Evolutionary conservation across 1,140 invertebrate species (phyloP).

Genomic region (Stegodyphus mimosarum): DNA sequence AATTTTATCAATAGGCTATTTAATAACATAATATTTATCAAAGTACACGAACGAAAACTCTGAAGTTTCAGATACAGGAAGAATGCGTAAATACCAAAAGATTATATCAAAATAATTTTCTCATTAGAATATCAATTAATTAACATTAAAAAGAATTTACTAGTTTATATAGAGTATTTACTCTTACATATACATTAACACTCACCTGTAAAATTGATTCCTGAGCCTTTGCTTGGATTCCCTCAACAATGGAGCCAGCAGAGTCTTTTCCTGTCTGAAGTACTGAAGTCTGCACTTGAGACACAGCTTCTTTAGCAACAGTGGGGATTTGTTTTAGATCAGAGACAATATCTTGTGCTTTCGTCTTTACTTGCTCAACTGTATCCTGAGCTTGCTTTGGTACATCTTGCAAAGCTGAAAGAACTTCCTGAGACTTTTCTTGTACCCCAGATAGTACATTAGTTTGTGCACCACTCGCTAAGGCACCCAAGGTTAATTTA

Average conservation of each 20-base stretch:
- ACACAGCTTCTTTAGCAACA: slow-evolving; percentile 19
- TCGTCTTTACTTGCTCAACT: slow-evolving; percentile 30
- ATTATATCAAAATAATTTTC: too few relatives aligned
- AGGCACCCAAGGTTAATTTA: slow-evolving; percentile 8
- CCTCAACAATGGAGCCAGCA: slow-evolving; percentile 1
- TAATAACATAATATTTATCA: too few relatives aligned
- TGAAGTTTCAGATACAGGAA: too few relatives aligned
- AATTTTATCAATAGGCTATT: too few relatives aligned
- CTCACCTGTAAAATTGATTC: slow-evolving; percentile 28
- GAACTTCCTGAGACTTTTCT: slow-evolving; percentile 32
- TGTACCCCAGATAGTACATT: slow-evolving; percentile 23
- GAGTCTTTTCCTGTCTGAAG: slow-evolving; percentile 9
- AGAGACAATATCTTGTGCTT: slow-evolving; percentile 23
- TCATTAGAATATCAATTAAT: too few relatives aligned
- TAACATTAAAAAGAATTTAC: too few relatives aligned
- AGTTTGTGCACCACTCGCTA: neutral
- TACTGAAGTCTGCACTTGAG: slow-evolving; percentile 33
- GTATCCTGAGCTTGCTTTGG: slow-evolving; percentile 33
- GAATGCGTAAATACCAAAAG: too few relatives aligned
- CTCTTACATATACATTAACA: neutral
- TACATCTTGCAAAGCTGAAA: slow-evolving; percentile 40
- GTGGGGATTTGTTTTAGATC: slow-evolving; percentile 47
- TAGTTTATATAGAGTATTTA: too few relatives aligned
- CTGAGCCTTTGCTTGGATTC: slow-evolving; percentile 21
- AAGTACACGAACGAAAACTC: too few relatives aligned